Conservation (phyloP, 2,797 vertebrate genomes). For the Chaetophractus vellerosus region DNA sequence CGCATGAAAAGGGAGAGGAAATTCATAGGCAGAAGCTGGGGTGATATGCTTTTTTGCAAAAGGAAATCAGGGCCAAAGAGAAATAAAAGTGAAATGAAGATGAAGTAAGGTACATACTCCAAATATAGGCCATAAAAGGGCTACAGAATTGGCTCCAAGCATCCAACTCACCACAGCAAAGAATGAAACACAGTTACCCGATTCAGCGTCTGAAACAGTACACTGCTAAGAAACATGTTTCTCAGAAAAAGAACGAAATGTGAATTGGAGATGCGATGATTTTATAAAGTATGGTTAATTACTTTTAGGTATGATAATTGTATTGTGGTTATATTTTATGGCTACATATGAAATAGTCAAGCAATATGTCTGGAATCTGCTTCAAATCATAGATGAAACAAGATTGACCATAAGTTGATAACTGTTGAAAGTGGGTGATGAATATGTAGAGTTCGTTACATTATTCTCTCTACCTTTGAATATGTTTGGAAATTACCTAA, state of each 20-base stretch:
- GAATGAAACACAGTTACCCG: background rate
- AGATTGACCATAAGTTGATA: background rate
- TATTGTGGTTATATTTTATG: constrained; percentile 29
- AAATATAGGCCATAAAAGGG: background rate
- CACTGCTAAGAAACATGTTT: constrained; percentile 38
- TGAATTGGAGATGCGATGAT: background rate
- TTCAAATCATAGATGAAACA: constrained; percentile 62
- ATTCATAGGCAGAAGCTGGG: background rate
- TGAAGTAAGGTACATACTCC: background rate
- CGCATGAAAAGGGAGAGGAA: background rate
- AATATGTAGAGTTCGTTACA: background rate
- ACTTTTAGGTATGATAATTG: background rate
- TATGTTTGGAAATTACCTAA: constrained; percentile 55
- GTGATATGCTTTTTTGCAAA: background rate
- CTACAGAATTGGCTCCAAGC: background rate
- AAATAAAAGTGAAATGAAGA: background rate
- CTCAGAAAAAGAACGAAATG: background rate
- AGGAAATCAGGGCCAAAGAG: background rate
- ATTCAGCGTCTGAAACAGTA: background rate
- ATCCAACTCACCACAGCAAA: background rate
- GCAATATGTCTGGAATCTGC: constrained; percentile 16
- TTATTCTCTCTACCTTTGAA: constrained; percentile 33
- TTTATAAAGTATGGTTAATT: constrained; percentile 1
- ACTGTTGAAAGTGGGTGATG: constrained; percentile 34
- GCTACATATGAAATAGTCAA: constrained; percentile 3